Percentiles rank a stretch among this genome's conserved stretches.
Evolutionary conservation across 2,888 invertebrate genomes (phyloP).

Genomic region (Parapristionchus giblindavisi): DNA sequence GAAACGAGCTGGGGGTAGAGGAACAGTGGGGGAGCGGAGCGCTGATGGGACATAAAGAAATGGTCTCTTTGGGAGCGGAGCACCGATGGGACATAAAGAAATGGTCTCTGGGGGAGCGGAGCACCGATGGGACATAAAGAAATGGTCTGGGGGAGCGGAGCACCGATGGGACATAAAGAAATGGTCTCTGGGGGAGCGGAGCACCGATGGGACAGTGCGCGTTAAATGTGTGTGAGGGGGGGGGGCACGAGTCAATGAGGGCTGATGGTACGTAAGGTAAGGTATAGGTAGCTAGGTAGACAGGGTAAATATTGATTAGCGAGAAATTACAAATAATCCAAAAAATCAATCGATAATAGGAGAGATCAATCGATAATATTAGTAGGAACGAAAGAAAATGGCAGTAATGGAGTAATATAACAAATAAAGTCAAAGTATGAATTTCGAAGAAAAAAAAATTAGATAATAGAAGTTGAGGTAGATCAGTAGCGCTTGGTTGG

Average conservation of each 20-base stretch:
- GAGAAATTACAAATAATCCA: too few relatives aligned
- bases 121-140: too few relatives aligned
- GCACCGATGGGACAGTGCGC: background rate
- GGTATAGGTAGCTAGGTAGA: too few relatives aligned
- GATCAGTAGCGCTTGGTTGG: constrained; percentile 5
- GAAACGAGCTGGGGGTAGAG: constrained; percentile 9
- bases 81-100: background rate
- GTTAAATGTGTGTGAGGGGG: constrained; percentile 13
- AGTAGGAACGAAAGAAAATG: too few relatives aligned
- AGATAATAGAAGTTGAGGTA: background rate
- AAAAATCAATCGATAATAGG: too few relatives aligned
- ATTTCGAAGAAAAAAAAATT: background rate
- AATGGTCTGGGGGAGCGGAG: background rate
- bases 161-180: background rate
- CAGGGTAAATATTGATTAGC: too few relatives aligned
- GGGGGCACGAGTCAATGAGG: too few relatives aligned
- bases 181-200: background rate
- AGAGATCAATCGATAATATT: too few relatives aligned
- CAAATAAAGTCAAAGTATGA: background rate
- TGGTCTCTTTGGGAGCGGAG: background rate
- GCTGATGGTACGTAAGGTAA: too few relatives aligned
- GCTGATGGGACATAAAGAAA: background rate
- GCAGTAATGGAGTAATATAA: too few relatives aligned
- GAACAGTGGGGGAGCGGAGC: background rate
- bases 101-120: background rate